These are phyloP conservation scores for Machimus rusticus DNA, from an alignment of 2,888 invertebrate species.

Conservation along the genomic window DNA sequence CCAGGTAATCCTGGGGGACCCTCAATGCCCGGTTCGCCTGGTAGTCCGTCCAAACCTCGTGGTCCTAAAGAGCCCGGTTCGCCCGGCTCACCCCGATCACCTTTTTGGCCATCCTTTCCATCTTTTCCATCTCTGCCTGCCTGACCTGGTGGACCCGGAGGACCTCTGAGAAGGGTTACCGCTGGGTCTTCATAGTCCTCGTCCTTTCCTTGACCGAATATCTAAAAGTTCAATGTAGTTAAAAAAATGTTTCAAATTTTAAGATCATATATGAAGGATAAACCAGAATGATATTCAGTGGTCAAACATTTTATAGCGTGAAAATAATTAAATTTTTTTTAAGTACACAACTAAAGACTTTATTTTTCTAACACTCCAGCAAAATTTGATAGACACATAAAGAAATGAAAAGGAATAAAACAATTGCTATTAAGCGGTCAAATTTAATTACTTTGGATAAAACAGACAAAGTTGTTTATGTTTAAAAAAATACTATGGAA, in stretches of 20 bases:
- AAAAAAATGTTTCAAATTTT: background rate
- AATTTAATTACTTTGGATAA: no score
- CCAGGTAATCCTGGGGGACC: slow-evolving; percentile 84
- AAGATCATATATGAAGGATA: background rate
- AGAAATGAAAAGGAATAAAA: no score
- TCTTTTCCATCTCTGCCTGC: slow-evolving; percentile 61
- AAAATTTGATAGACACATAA: no score
- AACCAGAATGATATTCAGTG: background rate
- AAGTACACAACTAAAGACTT: background rate
- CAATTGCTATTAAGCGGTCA: no score
- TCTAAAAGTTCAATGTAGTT: slow-evolving; percentile 51
- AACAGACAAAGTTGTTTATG: no score
- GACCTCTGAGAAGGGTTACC: slow-evolving; percentile 69
- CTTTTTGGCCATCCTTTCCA: slow-evolving; percentile 64
- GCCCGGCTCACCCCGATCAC: slow-evolving; percentile 75
- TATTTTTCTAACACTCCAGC: no score
- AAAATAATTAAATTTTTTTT: background rate
- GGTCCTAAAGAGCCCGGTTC: slow-evolving; percentile 78
- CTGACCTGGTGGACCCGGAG: slow-evolving; percentile 70
- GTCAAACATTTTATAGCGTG: background rate
- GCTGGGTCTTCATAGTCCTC: slow-evolving; percentile 63
- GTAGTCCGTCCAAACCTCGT: slow-evolving; percentile 75
- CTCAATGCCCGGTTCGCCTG: slow-evolving; percentile 83
- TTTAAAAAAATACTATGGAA: no score
- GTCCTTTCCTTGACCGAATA: slow-evolving; percentile 63